Conservation (phyloP, 2,113 vertebrate species). For the Galeopterus variegatus region DNA sequence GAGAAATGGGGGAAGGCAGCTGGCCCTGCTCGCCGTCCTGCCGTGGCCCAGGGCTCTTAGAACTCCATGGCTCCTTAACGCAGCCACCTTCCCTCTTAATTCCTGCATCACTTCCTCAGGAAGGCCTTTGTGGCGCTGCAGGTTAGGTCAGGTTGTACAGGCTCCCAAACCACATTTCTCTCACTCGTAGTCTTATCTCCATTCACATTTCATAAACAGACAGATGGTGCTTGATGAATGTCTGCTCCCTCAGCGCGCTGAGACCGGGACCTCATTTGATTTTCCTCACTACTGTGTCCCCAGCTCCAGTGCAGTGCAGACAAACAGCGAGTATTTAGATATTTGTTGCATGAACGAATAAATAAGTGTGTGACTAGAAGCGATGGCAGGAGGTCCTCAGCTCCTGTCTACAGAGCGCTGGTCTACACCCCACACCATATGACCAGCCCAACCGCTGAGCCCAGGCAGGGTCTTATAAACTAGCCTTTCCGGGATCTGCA, state of each 20-base stretch:
- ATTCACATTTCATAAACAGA: background rate
- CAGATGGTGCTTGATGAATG: background rate
- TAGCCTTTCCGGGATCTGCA: background rate
- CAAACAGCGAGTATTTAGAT: background rate
- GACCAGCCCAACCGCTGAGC: background rate
- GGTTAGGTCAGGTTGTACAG: background rate
- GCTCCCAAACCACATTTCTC: background rate
- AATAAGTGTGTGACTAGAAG: background rate
- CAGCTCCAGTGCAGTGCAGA: background rate
- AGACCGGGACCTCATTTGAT: background rate
- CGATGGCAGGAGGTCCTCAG: background rate
- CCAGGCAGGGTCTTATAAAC: background rate
- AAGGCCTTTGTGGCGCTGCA: background rate
- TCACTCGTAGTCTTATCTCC: background rate
- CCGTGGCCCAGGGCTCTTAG: background rate
- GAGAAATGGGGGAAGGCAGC: background rate
- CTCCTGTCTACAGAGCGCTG: background rate
- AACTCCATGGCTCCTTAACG: accelerated
- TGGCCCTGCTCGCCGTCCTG: accelerated
- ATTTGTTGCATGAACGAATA: background rate
- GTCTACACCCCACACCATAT: too few species aligned
- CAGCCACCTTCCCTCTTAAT: background rate
- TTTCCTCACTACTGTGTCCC: background rate
- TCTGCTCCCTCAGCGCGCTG: background rate
- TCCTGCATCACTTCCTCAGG: background rate